Percentiles rank a stretch among this genome's conserved stretches.
Evolutionary conservation across 2,113 vertebrate genomes (phyloP).

Genomic region (Nycticorax nycticorax): DNA sequence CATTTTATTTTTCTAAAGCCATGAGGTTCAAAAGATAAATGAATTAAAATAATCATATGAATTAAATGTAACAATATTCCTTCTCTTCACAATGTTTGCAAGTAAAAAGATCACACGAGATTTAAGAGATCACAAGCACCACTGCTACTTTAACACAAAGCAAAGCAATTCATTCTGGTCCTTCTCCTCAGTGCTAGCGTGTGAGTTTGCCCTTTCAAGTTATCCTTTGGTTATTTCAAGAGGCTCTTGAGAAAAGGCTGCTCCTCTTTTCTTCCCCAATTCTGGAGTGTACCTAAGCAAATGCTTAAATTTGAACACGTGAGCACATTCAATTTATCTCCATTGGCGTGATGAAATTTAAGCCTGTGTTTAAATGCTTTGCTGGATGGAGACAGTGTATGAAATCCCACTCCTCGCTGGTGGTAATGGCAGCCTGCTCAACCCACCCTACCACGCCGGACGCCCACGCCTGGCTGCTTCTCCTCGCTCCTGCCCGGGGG

Average conservation of each 20-base stretch:
- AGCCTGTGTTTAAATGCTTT: neutral
- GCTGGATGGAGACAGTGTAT: neutral
- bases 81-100: slow-evolving; percentile 31
- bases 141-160: slow-evolving; percentile 37
- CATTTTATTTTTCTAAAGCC: slow-evolving; percentile 37
- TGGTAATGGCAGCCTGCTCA: neutral
- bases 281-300: slow-evolving; percentile 20
- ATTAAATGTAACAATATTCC: slow-evolving; percentile 44
- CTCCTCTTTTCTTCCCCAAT: neutral
- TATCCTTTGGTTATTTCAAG: slow-evolving; percentile 57
- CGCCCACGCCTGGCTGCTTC: neutral
- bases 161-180: slow-evolving; percentile 37
- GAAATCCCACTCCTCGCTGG: neutral
- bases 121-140: slow-evolving; percentile 57
- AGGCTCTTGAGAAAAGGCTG: slow-evolving; percentile 43
- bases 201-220: slow-evolving; percentile 52
- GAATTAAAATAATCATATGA: slow-evolving; percentile 57
- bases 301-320: neutral
- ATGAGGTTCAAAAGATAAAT: slow-evolving; percentile 42
- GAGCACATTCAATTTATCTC: neutral
- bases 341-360: neutral
- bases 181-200: neutral
- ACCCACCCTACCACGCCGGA: neutral
- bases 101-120: slow-evolving; percentile 57
- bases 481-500: neutral